Conservation (phyloP, 2,888 invertebrate genomes). For the Pilophorus perplexus region DNA sequence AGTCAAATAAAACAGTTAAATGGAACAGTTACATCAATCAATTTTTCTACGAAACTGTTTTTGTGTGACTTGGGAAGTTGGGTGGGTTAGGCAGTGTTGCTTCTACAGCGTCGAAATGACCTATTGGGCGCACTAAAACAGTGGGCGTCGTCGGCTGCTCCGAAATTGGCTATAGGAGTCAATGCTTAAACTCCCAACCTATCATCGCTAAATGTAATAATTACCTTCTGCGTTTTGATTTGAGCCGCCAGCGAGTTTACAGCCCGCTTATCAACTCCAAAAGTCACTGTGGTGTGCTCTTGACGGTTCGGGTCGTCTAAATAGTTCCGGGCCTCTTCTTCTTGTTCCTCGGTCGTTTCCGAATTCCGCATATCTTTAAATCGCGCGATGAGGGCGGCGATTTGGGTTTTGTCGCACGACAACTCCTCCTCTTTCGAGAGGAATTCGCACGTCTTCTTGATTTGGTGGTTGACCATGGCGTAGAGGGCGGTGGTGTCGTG, state of each 20-base stretch:
- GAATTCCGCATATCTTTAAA: slow-evolving; percentile 12
- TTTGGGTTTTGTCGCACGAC: not conserved
- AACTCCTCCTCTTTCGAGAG: slow-evolving; percentile 8
- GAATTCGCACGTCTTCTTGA: slow-evolving; percentile 7
- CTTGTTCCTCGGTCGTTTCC: slow-evolving; percentile 10
- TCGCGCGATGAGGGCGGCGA: not conserved
- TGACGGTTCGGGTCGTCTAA: slow-evolving; percentile 4
- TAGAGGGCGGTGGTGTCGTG: slow-evolving; percentile 60
- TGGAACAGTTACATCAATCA: too few relatives aligned
- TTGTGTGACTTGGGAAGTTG: too few relatives aligned
- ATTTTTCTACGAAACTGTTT: too few relatives aligned
- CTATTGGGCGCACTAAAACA: too few relatives aligned
- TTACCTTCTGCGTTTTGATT: too few relatives aligned
- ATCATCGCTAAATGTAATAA: too few relatives aligned
- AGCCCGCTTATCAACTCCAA: not conserved
- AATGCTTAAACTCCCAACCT: too few relatives aligned
- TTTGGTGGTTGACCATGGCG: slow-evolving; percentile 52
- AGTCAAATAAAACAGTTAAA: too few relatives aligned
- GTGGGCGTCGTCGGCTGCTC: too few relatives aligned
- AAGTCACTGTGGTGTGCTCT: not conserved
- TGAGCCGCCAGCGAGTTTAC: not conserved
- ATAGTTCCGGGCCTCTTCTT: slow-evolving; percentile 15
- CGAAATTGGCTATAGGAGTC: too few relatives aligned
- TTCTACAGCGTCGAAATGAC: too few relatives aligned
- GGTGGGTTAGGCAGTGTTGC: too few relatives aligned